phyloP scores from a whole-genome alignment of 2,888 invertebrate species.

The Malachius bipustulatus region DNA sequence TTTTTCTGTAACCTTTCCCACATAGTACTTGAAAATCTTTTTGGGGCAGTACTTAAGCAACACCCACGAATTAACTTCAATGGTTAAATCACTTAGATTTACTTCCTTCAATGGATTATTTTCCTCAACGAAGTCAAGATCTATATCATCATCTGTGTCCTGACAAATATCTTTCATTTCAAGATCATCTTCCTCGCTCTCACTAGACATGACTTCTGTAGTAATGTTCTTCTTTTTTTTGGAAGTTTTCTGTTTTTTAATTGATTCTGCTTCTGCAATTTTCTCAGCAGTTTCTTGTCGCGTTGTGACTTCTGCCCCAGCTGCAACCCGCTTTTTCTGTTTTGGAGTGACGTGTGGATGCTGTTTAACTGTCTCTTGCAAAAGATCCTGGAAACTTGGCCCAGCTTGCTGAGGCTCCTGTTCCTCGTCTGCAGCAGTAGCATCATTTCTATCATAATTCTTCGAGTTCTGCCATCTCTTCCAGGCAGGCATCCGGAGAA shows the following conservation, averaged over 20 bases:
- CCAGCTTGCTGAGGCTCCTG: background rate
- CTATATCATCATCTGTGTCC: constrained; percentile 5
- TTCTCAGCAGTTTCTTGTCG: background rate
- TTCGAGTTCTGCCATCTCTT: background rate
- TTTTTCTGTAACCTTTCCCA: no score
- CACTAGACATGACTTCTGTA: background rate
- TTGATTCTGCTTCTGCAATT: constrained; percentile 1
- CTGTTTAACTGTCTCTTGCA: constrained; percentile 5
- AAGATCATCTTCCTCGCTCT: constrained; percentile 1
- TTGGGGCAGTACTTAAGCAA: no score
- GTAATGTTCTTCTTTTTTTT: constrained; percentile 4
- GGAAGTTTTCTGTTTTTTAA: constrained; percentile 2
- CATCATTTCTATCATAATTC: background rate
- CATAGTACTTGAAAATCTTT: no score
- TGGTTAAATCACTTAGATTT: no score
- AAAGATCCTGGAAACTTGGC: constrained; percentile 4
- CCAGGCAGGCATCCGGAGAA: background rate
- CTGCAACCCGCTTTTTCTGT: constrained; percentile 1
- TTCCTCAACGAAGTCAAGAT: no score
- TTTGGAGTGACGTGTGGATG: constrained; percentile 1
- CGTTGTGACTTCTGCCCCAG: constrained; percentile 3
- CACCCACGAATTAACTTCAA: no score
- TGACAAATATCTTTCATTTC: constrained; percentile 7
- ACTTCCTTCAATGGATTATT: no score
- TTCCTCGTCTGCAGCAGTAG: constrained; percentile 9